Evolutionary conservation across 2,888 invertebrate species (phyloP).

Genomic region (Papilio elwesi): DNA sequence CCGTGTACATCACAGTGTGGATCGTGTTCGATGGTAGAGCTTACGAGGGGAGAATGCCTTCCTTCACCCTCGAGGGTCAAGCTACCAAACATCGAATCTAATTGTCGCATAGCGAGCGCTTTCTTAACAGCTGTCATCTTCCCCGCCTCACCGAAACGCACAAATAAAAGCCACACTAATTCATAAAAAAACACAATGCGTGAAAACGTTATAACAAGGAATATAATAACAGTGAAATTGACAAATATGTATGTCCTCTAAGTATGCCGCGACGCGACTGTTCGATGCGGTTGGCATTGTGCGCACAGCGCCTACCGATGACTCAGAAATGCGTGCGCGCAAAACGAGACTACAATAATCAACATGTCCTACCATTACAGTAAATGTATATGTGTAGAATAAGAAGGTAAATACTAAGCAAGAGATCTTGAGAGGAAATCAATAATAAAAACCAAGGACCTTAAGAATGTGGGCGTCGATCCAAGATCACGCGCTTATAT

Average conservation of each 20-base stretch:
- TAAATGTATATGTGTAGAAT: slow-evolving; percentile 73
- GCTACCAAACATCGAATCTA: slow-evolving; percentile 89
- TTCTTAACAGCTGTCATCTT: slow-evolving; percentile 84
- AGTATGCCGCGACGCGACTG: slow-evolving; percentile 81
- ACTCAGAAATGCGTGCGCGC: slow-evolving; percentile 79
- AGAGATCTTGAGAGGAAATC: slow-evolving; percentile 57
- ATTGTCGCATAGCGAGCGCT: slow-evolving; percentile 87
- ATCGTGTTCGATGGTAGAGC: slow-evolving; percentile 83
- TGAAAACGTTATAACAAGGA: slow-evolving; percentile 41
- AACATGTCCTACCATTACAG: slow-evolving; percentile 73
- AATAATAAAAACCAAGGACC: slow-evolving; percentile 74
- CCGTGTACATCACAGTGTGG: slow-evolving; percentile 90
- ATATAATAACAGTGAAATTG: slow-evolving; percentile 58
- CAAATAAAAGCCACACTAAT: slow-evolving; percentile 38
- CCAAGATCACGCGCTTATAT: slow-evolving; percentile 72
- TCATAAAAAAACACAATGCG: slow-evolving; percentile 46
- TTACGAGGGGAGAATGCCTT: slow-evolving; percentile 73
- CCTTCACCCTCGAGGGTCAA: slow-evolving; percentile 84
- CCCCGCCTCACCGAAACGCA: slow-evolving; percentile 51
- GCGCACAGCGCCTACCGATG: slow-evolving; percentile 77
- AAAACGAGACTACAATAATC: slow-evolving; percentile 74
- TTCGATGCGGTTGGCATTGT: slow-evolving; percentile 76
- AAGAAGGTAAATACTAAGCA: slow-evolving; percentile 76
- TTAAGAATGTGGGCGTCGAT: slow-evolving; percentile 61
- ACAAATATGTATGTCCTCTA: slow-evolving; percentile 79